phyloP scores from a whole-genome alignment of 2,797 vertebrate species.

The Heterohyrax brucei region DNA sequence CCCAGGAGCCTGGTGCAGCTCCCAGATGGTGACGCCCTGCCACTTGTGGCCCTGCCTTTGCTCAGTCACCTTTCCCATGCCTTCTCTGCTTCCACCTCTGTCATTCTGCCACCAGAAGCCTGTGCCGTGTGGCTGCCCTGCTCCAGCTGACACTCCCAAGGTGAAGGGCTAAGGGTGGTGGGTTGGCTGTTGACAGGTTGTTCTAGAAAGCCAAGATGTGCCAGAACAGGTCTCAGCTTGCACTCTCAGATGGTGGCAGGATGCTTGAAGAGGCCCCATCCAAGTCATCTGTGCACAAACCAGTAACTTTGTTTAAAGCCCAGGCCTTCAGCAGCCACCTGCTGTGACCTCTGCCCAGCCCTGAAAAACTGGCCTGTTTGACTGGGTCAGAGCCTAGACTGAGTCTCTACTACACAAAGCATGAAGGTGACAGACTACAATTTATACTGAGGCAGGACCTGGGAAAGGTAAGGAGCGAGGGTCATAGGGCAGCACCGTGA shows the following conservation, averaged over 20 bases:
- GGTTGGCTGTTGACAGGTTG: neutral
- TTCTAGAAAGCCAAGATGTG: neutral
- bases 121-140: neutral
- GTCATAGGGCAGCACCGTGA: neutral
- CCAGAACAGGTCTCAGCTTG: neutral
- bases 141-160: neutral
- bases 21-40: too few species aligned
- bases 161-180: neutral
- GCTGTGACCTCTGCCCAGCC: neutral
- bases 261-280: neutral
- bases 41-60: neutral
- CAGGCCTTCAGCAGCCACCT: neutral
- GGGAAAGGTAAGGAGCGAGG: neutral
- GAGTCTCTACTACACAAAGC: neutral
- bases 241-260: neutral
- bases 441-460: neutral
- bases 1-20: too few species aligned
- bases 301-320: neutral
- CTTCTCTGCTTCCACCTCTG: neutral
- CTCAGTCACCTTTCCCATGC: neutral
- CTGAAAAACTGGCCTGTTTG: neutral
- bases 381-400: neutral
- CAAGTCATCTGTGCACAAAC: too few species aligned
- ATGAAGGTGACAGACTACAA: neutral
- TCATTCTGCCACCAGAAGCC: neutral